phyloP scores from a whole-genome alignment of 2,113 vertebrate species.

The Hemicordylus capensis region DNA sequence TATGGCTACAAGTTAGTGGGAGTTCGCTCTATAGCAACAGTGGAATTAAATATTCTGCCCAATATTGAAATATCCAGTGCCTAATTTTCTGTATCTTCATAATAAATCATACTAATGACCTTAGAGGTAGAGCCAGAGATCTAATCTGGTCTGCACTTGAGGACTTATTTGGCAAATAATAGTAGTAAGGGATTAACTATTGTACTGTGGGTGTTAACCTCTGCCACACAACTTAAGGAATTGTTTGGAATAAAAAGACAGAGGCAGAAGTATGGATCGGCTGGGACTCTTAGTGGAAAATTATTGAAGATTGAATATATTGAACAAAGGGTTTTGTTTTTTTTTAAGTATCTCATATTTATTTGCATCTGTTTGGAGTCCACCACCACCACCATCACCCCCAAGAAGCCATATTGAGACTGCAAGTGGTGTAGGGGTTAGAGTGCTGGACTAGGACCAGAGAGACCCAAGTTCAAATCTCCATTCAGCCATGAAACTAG shows the following conservation, averaged over 20 bases:
- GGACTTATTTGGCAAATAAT: conserved; percentile 23
- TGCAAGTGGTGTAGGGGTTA: too few species aligned
- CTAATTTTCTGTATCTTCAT: conserved; percentile 72
- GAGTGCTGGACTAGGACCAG: too few species aligned
- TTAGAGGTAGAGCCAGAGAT: conserved; percentile 44
- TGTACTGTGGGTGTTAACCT: conserved; percentile 20
- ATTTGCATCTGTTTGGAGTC: too few species aligned
- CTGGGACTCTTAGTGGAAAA: neutral
- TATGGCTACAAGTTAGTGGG: conserved; percentile 67
- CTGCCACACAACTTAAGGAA: conserved; percentile 17
- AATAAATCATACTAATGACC: conserved; percentile 73
- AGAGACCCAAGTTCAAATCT: too few species aligned
- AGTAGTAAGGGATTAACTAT: conserved; percentile 6
- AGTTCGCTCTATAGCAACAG: conserved; percentile 55
- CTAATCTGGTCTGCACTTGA: conserved; percentile 20
- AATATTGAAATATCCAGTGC: conserved; percentile 71
- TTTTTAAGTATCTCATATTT: too few species aligned
- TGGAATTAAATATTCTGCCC: conserved; percentile 68
- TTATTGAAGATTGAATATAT: too few species aligned
- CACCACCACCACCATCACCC: too few species aligned
- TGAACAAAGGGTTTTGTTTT: neutral
- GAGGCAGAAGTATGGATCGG: neutral
- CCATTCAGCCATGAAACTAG: too few species aligned
- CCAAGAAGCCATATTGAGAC: too few species aligned
- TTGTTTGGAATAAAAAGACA: neutral